Conservation (phyloP, 2,888 invertebrate genomes). For the Agrochola circellaris region DNA sequence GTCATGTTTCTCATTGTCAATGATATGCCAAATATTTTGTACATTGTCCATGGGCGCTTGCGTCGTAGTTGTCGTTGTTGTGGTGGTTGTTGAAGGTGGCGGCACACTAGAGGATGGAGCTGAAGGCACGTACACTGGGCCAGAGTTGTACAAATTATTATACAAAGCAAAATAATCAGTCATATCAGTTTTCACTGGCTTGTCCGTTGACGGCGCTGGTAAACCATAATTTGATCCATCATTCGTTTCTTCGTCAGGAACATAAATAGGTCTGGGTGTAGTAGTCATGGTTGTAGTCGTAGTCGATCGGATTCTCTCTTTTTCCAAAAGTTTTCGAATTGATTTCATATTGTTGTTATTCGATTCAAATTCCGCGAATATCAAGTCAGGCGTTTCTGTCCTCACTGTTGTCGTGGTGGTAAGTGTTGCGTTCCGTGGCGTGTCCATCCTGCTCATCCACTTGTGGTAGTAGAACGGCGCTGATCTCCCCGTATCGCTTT, state of each 20-base stretch:
- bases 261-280: slow-evolving; percentile 80
- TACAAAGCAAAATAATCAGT: slow-evolving; percentile 81
- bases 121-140: slow-evolving; percentile 76
- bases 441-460: slow-evolving; percentile 86
- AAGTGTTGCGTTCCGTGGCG: slow-evolving; percentile 71
- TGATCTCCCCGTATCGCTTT: slow-evolving; percentile 78
- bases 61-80: slow-evolving; percentile 73
- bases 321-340: slow-evolving; percentile 84
- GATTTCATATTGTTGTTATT: slow-evolving; percentile 81
- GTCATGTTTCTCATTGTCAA: slow-evolving; percentile 84
- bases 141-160: slow-evolving; percentile 78
- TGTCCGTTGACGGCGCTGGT: slow-evolving; percentile 63
- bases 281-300: slow-evolving; percentile 69
- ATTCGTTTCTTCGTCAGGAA: slow-evolving; percentile 76
- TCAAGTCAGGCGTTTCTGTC: slow-evolving; percentile 84
- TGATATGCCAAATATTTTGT: slow-evolving; percentile 88
- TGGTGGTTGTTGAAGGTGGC: slow-evolving; percentile 74
- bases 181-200: slow-evolving; percentile 70
- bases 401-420: slow-evolving; percentile 74
- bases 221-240: slow-evolving; percentile 72
- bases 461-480: slow-evolving; percentile 87
- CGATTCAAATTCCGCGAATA: slow-evolving; percentile 88
- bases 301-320: slow-evolving; percentile 76
- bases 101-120: slow-evolving; percentile 67
- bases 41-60: slow-evolving; percentile 73